Evolutionary conservation across 1,140 invertebrate genomes (phyloP).

Genomic region (Bombus fervidus): DNA sequence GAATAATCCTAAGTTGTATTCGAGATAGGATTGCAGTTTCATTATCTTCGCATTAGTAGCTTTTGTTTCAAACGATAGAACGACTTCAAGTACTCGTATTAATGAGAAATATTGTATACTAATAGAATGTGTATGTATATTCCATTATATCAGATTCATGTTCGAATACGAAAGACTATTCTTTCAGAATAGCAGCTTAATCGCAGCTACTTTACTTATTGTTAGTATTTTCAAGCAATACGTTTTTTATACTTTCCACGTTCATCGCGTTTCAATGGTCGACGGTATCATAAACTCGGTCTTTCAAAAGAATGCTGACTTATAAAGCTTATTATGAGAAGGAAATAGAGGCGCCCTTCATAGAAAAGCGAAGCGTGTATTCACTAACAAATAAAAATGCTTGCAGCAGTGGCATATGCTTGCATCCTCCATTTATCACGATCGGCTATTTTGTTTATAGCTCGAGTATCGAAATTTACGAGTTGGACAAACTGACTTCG

Average conservation of each 20-base stretch:
- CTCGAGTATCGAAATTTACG: conserved; percentile 1
- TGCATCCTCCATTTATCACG: background rate
- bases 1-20: background rate
- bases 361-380: background rate
- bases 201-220: too few species aligned
- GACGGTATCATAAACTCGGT: background rate
- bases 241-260: too few species aligned
- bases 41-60: background rate
- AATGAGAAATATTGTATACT: too few species aligned
- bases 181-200: too few species aligned
- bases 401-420: background rate
- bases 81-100: too few species aligned
- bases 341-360: background rate
- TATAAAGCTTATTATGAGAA: background rate
- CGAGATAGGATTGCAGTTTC: background rate
- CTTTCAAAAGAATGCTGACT: background rate
- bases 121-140: too few species aligned
- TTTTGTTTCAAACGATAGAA: too few species aligned
- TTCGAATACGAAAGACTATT: too few species aligned
- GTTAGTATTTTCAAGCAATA: too few species aligned
- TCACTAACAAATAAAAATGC: background rate
- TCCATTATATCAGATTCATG: too few species aligned
- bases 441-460: background rate
- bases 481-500: background rate
- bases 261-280: background rate